Evolutionary conservation across 2,797 vertebrate genomes (phyloP), one percentile per base, ranked within the genome.

Genomic region (Hoplostethus atlanticus): DNA sequence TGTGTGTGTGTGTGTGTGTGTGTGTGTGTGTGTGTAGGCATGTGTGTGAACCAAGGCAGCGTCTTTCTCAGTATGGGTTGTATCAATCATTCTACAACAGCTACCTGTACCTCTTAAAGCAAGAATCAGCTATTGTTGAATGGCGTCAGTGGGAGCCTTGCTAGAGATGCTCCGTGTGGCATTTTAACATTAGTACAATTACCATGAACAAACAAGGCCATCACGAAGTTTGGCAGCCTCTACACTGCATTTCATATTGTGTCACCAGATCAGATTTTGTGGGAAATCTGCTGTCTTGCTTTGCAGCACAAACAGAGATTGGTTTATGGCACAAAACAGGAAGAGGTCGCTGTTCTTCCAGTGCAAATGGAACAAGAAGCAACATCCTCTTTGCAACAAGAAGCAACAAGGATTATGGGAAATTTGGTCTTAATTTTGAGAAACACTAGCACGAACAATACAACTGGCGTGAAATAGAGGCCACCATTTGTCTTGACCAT

Each of bases 81-180:
- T 61, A 71, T 76, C 58, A 47, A 28, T 72, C 80, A 78, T 7
- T 62, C 42, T 10, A 44, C 57, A 71, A 30, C 28, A 47, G 64
- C 58, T 30, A 48, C 25, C 38, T 4, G 63, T 63, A 40, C 48
- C 34, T 56, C 71, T 56, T 31, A 13, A 15, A n/a, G 21, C 42
- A 47, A 47, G 25, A 28, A 30, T n/a, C 15, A 57, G 31, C 30
- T 8, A 9, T 9, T 16, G 34, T 57, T 17, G 44, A 61, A 47
- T 9, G 47, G 25, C 42, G 5, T 47, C 25, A 48, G 13, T 12
- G 47, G n/a, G n/a, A 60, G 58, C 38, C 11, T 5, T 21, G 21
- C 21, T 21, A 46, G 28, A 42, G 40, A 11, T 42, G 40, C 10
- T 42, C 12, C 3, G 11, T 42, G 40, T 42, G 3, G 40, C 11